Evolutionary conservation across 2,888 invertebrate genomes (phyloP).

Genomic region (Cacoxenus indagator): DNA sequence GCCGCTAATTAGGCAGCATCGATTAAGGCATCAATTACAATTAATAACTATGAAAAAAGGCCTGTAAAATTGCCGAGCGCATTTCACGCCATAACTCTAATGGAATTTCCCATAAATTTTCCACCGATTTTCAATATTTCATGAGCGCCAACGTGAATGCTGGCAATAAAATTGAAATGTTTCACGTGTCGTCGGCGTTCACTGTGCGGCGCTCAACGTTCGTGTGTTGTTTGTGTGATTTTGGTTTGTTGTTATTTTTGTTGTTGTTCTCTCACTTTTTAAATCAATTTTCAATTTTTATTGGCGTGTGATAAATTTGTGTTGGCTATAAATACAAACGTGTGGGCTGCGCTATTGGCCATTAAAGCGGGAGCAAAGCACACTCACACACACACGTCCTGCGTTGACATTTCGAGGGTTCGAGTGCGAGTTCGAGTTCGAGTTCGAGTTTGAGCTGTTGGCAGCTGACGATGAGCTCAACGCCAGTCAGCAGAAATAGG

Average conservation of each 20-base stretch:
- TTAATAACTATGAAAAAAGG: too few relatives aligned
- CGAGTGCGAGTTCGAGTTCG: slow-evolving; percentile 20
- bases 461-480: slow-evolving; percentile 18
- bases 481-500: slow-evolving; percentile 34
- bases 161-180: slow-evolving; percentile 59
- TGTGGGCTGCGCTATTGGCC: background rate
- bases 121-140: slow-evolving; percentile 52
- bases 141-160: slow-evolving; percentile 41
- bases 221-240: slow-evolving; percentile 45
- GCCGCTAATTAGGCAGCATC: too few relatives aligned
- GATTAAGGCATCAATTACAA: too few relatives aligned
- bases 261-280: slow-evolving; percentile 15
- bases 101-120: slow-evolving; percentile 61
- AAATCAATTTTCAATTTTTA: slow-evolving; percentile 43
- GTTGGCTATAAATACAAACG: slow-evolving; percentile 53
- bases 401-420: slow-evolving; percentile 51
- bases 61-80: too few relatives aligned
- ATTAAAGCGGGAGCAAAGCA: background rate
- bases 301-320: slow-evolving; percentile 59
- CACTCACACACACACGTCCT: background rate
- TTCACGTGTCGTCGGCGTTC: too few relatives aligned
- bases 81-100: slow-evolving; percentile 63
- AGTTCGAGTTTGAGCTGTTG: background rate
- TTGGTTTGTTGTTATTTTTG: slow-evolving; percentile 22
- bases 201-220: too few relatives aligned